Percentiles rank a stretch among this genome's conserved stretches.
These are phyloP conservation scores for Epirrhoe alternata DNA, from an alignment of 2,888 invertebrate genomes.

Conservation along the genomic window DNA sequence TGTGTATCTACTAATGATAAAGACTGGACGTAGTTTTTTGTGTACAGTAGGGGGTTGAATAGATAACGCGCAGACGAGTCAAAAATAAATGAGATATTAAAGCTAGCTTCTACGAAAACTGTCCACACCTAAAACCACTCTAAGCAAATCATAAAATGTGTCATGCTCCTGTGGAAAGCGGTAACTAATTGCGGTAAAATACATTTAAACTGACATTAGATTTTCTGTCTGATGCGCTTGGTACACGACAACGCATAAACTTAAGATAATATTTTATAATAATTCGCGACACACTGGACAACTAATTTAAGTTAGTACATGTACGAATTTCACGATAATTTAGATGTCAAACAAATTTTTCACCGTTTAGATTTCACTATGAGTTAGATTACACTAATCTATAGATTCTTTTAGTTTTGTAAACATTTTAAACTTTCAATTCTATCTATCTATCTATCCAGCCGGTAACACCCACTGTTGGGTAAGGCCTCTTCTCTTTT, in stretches of 20 bases:
- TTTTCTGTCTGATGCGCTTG: constrained; percentile 34
- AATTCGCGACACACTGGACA: background rate
- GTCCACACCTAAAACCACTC: constrained; percentile 39
- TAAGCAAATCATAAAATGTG: constrained; percentile 33
- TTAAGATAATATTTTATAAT: background rate
- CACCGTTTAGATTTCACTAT: background rate
- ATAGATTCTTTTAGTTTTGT: background rate
- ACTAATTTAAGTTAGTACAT: background rate
- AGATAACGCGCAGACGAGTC: constrained; percentile 15
- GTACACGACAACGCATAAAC: constrained; percentile 39
- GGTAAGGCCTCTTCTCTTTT: too few relatives aligned
- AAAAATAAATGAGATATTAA: constrained; percentile 19
- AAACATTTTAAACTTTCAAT: too few relatives aligned
- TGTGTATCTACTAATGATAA: constrained; percentile 12
- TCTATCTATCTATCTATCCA: too few relatives aligned
- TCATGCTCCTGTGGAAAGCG: constrained; percentile 37
- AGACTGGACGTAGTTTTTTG: constrained; percentile 13
- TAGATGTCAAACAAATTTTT: background rate
- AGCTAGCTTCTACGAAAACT: constrained; percentile 27
- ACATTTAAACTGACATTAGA: constrained; percentile 23
- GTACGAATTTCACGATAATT: background rate
- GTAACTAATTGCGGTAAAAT: constrained; percentile 30
- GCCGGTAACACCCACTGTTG: too few relatives aligned
- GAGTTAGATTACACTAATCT: background rate
- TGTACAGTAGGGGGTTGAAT: constrained; percentile 12